A percentile compares a stretch with the other conserved stretches of the same genome.
phyloP scores from a whole-genome alignment of 1,140 invertebrate genomes.

The Episyrphus balteatus region DNA sequence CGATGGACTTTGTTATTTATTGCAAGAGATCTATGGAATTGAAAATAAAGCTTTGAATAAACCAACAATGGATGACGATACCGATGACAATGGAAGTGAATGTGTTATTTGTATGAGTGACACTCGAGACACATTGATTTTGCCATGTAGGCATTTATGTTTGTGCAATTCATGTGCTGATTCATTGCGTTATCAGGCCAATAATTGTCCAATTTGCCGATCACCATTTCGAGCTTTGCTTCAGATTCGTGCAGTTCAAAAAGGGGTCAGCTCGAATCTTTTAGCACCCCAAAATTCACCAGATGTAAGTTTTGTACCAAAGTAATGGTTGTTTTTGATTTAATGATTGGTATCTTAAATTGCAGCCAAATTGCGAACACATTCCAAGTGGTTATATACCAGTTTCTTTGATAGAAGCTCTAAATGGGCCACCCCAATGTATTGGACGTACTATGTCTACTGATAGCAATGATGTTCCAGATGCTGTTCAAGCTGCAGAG shows the following conservation, averaged over 20 bases:
- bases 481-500: neutral
- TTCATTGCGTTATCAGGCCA: constrained; percentile 91
- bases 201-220: constrained; percentile 96
- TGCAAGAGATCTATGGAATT: constrained; percentile 99
- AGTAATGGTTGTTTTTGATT: no score
- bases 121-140: constrained; percentile 89
- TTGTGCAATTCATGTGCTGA: constrained; percentile 95
- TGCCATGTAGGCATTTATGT: constrained; percentile 96
- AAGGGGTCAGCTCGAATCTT: constrained; percentile 46
- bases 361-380: constrained; percentile 49
- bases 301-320: constrained; percentile 37
- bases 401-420: constrained; percentile 90
- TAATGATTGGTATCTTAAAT: neutral
- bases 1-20: constrained; percentile 90
- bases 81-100: constrained; percentile 93
- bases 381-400: constrained; percentile 90
- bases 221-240: constrained; percentile 93
- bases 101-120: constrained; percentile 99
- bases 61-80: constrained; percentile 71
- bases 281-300: constrained; percentile 41
- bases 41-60: constrained; percentile 76
- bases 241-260: constrained; percentile 90
- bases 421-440: constrained; percentile 74
- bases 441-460: constrained; percentile 18
- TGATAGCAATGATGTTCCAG: neutral